A percentile compares a stretch with the other conserved stretches of the same genome.
Conservation (phyloP, 2,888 invertebrate genomes). For the Magallana nippona region DNA sequence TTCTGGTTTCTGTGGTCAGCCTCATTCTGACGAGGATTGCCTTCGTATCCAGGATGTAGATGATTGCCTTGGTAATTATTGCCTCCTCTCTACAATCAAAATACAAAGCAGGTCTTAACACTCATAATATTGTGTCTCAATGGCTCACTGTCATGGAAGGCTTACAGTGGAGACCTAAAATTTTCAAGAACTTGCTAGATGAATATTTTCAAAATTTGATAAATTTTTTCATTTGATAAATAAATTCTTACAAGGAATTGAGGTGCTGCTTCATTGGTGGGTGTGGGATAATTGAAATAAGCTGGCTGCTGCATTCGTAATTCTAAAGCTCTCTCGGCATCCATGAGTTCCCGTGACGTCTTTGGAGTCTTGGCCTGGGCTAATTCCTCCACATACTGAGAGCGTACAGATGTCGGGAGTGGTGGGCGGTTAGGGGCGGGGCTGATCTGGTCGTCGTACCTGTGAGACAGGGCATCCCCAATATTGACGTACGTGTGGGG, state of each 20-base stretch:
- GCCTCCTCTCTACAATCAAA: slow-evolving; percentile 13
- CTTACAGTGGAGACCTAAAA: too few relatives aligned
- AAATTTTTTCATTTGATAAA: background rate
- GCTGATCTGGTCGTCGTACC: slow-evolving; percentile 24
- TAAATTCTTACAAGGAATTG: background rate
- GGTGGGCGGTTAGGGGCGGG: slow-evolving; percentile 71
- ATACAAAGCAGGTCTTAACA: background rate
- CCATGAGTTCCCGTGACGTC: slow-evolving; percentile 68
- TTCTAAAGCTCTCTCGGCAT: slow-evolving; percentile 66
- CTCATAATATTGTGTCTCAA: too few relatives aligned
- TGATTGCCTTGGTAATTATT: slow-evolving; percentile 24
- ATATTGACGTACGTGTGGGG: slow-evolving; percentile 72
- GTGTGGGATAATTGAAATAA: slow-evolving; percentile 76
- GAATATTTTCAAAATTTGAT: background rate
- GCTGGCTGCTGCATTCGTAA: slow-evolving; percentile 69
- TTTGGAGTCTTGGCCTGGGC: slow-evolving; percentile 72
- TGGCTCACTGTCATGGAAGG: too few relatives aligned
- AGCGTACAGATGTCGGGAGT: slow-evolving; percentile 71
- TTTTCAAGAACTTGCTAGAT: background rate
- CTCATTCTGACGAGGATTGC: background rate
- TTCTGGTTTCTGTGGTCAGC: background rate
- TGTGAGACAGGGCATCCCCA: slow-evolving; percentile 53
- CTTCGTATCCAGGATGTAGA: background rate
- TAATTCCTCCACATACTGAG: slow-evolving; percentile 72
- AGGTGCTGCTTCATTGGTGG: slow-evolving; percentile 45